These are phyloP conservation scores for Chydorus sphaericus DNA, from an alignment of 2,888 invertebrate species.

Conservation along the genomic window DNA sequence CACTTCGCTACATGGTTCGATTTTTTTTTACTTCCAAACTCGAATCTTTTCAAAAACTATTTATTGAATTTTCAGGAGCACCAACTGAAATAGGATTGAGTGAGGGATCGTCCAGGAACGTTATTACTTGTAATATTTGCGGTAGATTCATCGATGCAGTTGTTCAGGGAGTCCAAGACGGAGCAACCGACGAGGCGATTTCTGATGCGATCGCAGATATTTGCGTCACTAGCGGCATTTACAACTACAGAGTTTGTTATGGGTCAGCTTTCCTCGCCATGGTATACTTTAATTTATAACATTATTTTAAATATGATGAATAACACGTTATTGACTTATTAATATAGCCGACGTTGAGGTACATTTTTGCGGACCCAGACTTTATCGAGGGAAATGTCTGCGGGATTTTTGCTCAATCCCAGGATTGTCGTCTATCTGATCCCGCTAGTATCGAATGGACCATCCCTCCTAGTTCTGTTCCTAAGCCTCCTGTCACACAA, in stretches of 20 bases:
- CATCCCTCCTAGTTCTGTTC: not conserved
- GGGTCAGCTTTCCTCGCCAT: not conserved
- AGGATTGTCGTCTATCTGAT: constrained; percentile 9
- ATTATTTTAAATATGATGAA: not conserved
- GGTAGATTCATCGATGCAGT: not conserved
- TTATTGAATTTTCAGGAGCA: not conserved
- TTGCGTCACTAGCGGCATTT: not conserved
- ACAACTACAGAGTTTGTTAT: not conserved
- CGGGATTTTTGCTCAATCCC: constrained; percentile 5
- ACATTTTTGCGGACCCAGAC: not conserved
- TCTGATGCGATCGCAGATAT: not conserved
- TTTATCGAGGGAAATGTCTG: constrained; percentile 7
- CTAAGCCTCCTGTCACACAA: not conserved
- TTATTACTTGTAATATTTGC: not conserved
- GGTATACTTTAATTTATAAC: not conserved
- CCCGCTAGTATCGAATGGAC: constrained; percentile 10
- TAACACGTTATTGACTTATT: too few relatives aligned
- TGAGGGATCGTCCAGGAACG: too few relatives aligned
- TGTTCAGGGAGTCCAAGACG: not conserved
- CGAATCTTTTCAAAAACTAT: too few relatives aligned
- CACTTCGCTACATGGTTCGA: too few relatives aligned
- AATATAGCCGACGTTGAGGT: constrained; percentile 1
- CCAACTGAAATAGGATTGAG: not conserved
- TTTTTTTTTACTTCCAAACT: too few relatives aligned
- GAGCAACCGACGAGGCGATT: not conserved